A percentile compares a stretch with the other conserved stretches of the same genome.
phyloP scores from a whole-genome alignment of 1,140 invertebrate species.

The Penaeus vannamei region DNA sequence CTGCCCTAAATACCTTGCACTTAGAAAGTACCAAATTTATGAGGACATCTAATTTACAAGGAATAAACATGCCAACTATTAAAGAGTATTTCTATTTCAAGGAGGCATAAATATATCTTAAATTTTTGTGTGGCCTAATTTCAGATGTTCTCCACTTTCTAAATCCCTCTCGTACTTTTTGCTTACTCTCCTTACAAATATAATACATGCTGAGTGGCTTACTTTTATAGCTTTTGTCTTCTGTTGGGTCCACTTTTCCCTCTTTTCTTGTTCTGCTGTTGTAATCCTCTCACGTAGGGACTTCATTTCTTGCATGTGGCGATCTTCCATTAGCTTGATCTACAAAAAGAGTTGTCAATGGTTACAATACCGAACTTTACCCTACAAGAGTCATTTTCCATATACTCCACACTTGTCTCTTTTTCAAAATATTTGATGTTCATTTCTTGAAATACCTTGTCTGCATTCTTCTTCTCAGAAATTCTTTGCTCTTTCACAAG shows the following conservation, averaged over 20 bases:
- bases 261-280: conserved; percentile 48
- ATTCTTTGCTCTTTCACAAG: conserved; percentile 9
- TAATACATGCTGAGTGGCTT: background rate
- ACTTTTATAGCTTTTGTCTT: conserved; percentile 62
- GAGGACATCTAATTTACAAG: background rate
- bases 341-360: background rate
- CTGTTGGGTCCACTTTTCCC: conserved; percentile 61
- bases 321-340: conserved; percentile 46
- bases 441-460: conserved; percentile 7
- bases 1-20: too few relatives aligned
- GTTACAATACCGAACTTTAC: background rate
- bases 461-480: conserved; percentile 13
- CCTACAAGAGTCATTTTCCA: background rate
- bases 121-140: background rate
- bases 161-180: background rate
- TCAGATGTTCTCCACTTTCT: background rate
- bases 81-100: background rate
- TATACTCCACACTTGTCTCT: conserved; percentile 17
- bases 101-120: background rate
- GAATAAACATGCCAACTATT: background rate
- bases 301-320: conserved; percentile 44
- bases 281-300: conserved; percentile 40
- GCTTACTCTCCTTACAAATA: background rate
- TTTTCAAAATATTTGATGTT: conserved; percentile 13
- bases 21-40: too few relatives aligned